Base-by-base conservation (phyloP, 2,888 invertebrate species). In the Alentia gelatinosa region DNA sequence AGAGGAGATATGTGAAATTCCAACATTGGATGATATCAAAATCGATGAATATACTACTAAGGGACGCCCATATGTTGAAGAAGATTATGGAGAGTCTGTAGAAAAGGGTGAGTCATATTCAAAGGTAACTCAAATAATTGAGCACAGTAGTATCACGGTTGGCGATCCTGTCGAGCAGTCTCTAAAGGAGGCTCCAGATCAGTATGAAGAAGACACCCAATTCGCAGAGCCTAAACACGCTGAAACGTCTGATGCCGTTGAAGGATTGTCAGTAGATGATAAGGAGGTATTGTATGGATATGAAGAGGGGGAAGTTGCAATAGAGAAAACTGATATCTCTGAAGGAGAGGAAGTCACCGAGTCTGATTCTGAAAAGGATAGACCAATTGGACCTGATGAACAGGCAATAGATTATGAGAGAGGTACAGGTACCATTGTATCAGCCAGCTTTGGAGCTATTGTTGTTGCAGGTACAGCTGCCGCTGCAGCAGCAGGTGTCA, bases 311-410 rank as follows among this genome's bases (percentile, higher is more conserved):
- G 86, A 86, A 23, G 86, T 47, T 7, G 86, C 86, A 26, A 19
- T 86, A 9, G 86, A 86, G 19, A 86, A 86, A 47, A 42, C 86
- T 30, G 50, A 50, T 7, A 19, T 86, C 19, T 86, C 86, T 33
- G 86, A 86, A n/a, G 86, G 86, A 47, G 86, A 86, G 23, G 86
- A 86, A 47, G 86, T 50, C 5, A 86, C 47, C 9, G 79, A 79
- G 79, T 79, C 35, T 7, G 79, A 79, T 79, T 79, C 79, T 35
- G 79, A 79, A 39, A 79, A 79, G n/a, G 35, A 35, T 12, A 74
- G n/a, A 56, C n/a, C 56, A 19, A 9, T 19, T 3, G n/a, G 12
- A 56, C 19, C 26, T 1, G 74, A 74, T 15, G n/a, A 4, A 74
- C n/a, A 26, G 15, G 68, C 15, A n/a, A n/a, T 68, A 7, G 68